Conservation (phyloP, 1,140 invertebrate species). For the Triops longicaudatus region DNA sequence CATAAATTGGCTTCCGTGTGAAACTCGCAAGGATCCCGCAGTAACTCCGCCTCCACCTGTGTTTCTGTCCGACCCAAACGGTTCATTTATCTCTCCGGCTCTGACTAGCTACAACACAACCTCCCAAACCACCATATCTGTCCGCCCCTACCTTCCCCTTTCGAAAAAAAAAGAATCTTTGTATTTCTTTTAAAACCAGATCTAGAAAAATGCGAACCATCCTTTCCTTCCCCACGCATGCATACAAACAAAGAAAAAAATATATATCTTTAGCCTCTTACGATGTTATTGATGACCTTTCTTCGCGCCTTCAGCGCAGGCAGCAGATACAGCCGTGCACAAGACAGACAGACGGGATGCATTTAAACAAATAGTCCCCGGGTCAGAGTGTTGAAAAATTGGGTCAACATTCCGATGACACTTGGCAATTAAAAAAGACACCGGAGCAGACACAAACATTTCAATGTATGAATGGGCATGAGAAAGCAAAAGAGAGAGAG, state of each 20-base stretch:
- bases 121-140: constrained; percentile 16
- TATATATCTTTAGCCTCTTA: neutral
- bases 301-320: neutral
- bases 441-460: neutral
- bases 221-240: neutral
- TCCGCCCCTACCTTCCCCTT: constrained; percentile 11
- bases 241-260: neutral
- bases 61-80: constrained; percentile 18
- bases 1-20: constrained; percentile 8
- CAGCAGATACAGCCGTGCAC: neutral
- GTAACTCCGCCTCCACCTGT: constrained; percentile 17
- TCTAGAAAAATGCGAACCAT: neutral
- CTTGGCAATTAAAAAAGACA: neutral
- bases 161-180: neutral
- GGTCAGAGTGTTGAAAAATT: constrained; percentile 8
- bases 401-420: constrained; percentile 10
- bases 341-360: constrained; percentile 1
- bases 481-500: too few species aligned
- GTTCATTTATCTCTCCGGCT: neutral
- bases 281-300: constrained; percentile 12
- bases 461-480: neutral
- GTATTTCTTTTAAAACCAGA: neutral
- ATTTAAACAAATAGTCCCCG: neutral
- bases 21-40: constrained; percentile 16
- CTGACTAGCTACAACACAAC: constrained; percentile 15